Conservation (phyloP, 2,113 vertebrate species). For the Peucedramus taeniatus region DNA sequence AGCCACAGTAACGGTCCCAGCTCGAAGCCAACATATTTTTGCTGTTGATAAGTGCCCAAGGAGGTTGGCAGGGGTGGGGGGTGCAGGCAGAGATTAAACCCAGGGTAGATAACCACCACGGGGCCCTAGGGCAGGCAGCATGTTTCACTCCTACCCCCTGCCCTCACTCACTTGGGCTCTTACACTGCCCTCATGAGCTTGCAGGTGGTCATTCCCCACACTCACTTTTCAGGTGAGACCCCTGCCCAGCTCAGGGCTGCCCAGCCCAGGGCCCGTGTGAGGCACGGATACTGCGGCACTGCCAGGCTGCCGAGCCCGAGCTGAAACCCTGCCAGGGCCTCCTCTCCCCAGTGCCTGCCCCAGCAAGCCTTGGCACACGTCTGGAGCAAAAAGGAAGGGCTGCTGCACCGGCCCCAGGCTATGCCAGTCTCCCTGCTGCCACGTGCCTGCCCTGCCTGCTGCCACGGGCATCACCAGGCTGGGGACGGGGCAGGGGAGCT, state of each 20-base stretch:
- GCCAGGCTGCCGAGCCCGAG: not conserved
- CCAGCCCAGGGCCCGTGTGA: fast-evolving
- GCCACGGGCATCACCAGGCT: not conserved
- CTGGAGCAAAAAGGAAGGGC: conserved; percentile 2
- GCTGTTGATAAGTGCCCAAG: conserved; percentile 7
- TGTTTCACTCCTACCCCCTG: not conserved
- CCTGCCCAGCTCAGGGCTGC: not conserved
- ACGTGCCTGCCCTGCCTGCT: not conserved
- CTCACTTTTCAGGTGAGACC: not conserved
- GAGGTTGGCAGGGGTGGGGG: not conserved
- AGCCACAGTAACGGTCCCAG: conserved; percentile 60
- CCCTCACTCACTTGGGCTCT: not conserved
- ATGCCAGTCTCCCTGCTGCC: not conserved
- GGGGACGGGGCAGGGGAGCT: not conserved
- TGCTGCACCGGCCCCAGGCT: fast-evolving
- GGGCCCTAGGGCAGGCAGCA: not conserved
- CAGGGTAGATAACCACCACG: not conserved
- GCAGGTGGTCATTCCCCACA: not conserved
- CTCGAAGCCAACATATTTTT: conserved; percentile 9
- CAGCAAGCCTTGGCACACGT: conserved; percentile 38
- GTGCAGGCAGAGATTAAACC: conserved; percentile 33
- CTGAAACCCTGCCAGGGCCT: conserved; percentile 26
- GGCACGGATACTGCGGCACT: not conserved
- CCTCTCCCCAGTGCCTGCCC: not conserved
- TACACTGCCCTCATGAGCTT: fast-evolving